Percentiles rank a stretch among this genome's conserved stretches.
phyloP scores from a whole-genome alignment of 1,140 invertebrate species.

The Samia ricini region DNA sequence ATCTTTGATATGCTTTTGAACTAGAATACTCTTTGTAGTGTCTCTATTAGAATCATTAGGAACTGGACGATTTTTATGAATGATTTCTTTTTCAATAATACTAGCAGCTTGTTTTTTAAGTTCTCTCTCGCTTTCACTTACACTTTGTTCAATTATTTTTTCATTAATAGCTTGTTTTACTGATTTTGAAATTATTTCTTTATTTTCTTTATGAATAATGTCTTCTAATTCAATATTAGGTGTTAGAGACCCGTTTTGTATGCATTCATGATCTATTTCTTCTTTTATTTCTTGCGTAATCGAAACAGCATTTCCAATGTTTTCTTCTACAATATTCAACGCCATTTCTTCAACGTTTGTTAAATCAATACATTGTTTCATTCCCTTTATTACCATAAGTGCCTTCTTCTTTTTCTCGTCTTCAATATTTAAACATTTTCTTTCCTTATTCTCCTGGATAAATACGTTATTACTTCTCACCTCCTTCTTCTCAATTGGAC shows the following conservation, averaged over 20 bases:
- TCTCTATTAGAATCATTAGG: background rate
- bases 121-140: background rate
- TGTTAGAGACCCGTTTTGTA: background rate
- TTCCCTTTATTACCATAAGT: slow-evolving; percentile 1
- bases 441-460: slow-evolving; percentile 9
- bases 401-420: slow-evolving; percentile 2
- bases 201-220: background rate
- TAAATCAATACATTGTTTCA: slow-evolving; percentile 38
- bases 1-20: background rate
- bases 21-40: background rate
- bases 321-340: slow-evolving; percentile 40
- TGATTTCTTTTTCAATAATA: background rate
- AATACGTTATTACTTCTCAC: background rate
- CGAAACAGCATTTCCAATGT: slow-evolving; percentile 37
- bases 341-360: slow-evolving; percentile 51
- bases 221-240: background rate
- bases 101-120: background rate
- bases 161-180: background rate
- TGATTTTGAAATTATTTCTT: background rate
- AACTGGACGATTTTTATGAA: background rate
- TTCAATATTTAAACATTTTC: slow-evolving; percentile 7
- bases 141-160: slow-evolving; percentile 6
- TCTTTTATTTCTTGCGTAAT: slow-evolving; percentile 43
- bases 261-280: slow-evolving; percentile 33
- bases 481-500: background rate